phyloP scores from a whole-genome alignment of 2,797 vertebrate genomes.

The Catharus ustulatus region DNA sequence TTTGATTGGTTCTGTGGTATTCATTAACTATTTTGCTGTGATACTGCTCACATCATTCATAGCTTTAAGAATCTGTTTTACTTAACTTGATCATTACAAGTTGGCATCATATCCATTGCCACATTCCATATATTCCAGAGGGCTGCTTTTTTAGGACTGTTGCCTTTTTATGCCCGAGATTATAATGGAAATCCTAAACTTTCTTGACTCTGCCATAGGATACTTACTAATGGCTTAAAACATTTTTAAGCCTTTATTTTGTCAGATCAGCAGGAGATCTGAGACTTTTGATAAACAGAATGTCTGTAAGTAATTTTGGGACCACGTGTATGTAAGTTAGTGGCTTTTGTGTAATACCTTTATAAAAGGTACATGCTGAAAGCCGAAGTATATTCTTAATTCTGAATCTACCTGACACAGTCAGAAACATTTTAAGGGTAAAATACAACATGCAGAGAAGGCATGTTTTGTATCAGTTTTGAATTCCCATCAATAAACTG shows the following conservation, averaged over 20 bases:
- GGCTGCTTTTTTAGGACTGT: constrained; percentile 71
- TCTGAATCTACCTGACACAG: constrained; percentile 70
- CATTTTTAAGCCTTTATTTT: constrained; percentile 75
- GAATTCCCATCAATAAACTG: constrained; percentile 79
- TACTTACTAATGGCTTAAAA: constrained; percentile 70
- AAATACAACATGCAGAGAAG: constrained; percentile 62
- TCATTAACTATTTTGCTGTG: constrained; percentile 69
- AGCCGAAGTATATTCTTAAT: constrained; percentile 66
- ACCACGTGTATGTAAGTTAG: constrained; percentile 64
- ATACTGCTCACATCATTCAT: constrained; percentile 59
- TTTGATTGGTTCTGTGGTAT: constrained; percentile 59
- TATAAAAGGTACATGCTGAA: constrained; percentile 68
- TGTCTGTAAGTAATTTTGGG: constrained; percentile 71
- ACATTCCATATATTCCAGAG: constrained; percentile 70
- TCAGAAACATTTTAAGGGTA: constrained; percentile 69
- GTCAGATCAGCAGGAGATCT: constrained; percentile 68
- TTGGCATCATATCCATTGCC: constrained; percentile 45
- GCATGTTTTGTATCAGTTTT: constrained; percentile 78
- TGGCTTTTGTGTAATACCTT: constrained; percentile 71
- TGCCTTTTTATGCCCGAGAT: constrained; percentile 70
- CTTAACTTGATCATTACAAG: constrained; percentile 40
- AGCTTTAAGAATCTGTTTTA: constrained; percentile 70
- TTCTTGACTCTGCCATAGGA: constrained; percentile 29
- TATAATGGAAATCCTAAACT: constrained; percentile 54
- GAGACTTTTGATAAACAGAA: constrained; percentile 71